Evolutionary conservation across 2,113 vertebrate genomes (phyloP), one percentile per base, ranked within the genome.

Genomic region (Colinus virginianus): DNA sequence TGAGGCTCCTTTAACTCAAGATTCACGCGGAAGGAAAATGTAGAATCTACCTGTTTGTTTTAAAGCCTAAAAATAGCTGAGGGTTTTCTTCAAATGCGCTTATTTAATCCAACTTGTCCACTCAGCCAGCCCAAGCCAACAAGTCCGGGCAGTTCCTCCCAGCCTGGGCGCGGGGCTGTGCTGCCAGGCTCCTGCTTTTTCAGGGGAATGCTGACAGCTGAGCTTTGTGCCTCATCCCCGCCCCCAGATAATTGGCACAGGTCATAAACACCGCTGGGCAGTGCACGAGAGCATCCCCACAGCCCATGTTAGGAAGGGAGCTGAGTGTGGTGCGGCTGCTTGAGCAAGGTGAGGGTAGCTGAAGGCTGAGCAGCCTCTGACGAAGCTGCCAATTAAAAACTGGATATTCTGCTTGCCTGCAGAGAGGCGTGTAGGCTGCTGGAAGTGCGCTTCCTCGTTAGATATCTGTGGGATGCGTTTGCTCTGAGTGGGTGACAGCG

Each of bases 331-430:
- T 56, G 34, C 67, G 21, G 92, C 70, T 78, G 34, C 81, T 45
- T 91, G 85, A 92, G 82, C 84, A 94, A 93, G 89, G 90, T 88
- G 66, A 91, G 72, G 66, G 87, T 84, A 94, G 76, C 58, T 92
- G 78, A 85, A 86, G 63, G 43, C 64, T 66, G 30, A 72, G 53
- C 1, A 0, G 63, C 76, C 67, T 88, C 81, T 96, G 92, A 95
- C 78, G 93, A 96, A 97, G 76, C 80, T 86, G 55, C 62, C 88
- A 95, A 91, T 97, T 97, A 93, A 94, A 90, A 96, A 94, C 96
- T 95, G 94, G 95, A 93, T 96, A 64, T 87, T 92, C 94, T 69
- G 70, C 95, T 95, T 91, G 58, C 81, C 74, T 15, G 7, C 64
- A 78, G 80, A 82, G 90, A 88, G 84, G 79, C 1, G 32, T 78